Evolutionary conservation across 2,797 vertebrate species (phyloP).

Genomic region (Lacerta viridis): DNA sequence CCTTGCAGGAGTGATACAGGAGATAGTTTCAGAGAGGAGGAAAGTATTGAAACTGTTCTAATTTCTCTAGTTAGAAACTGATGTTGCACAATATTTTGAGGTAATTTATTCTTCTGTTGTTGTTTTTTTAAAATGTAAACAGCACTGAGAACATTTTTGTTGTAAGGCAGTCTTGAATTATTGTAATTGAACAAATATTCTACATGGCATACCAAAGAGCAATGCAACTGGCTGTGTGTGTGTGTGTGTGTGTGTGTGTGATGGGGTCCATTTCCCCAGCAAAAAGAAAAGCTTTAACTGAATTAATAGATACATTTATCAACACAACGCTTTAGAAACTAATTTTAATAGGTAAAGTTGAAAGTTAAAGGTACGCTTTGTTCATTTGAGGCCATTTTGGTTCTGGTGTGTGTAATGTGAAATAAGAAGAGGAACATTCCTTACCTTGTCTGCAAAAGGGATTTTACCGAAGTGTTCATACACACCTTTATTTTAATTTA

Average conservation of each 20-base stretch:
- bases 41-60: background rate
- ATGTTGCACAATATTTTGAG: background rate
- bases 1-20: background rate
- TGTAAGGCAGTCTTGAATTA: background rate
- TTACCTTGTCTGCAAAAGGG: background rate
- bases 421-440: background rate
- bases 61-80: background rate
- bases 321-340: background rate
- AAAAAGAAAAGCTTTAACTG: background rate
- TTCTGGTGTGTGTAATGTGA: background rate
- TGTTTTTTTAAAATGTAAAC: background rate
- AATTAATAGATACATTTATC: background rate
- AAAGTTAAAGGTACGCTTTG: background rate
- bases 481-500: conserved; percentile 9
- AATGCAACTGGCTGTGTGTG: background rate
- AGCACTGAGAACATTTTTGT: background rate
- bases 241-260: background rate
- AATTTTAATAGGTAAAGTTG: background rate
- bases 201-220: background rate
- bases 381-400: background rate
- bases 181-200: background rate
- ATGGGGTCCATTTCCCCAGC: background rate
- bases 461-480: background rate
- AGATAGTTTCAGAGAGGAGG: background rate
- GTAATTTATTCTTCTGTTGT: background rate